These are phyloP conservation scores for Thecophora atra DNA, from an alignment of 2,888 invertebrate species.

Conservation along the genomic window DNA sequence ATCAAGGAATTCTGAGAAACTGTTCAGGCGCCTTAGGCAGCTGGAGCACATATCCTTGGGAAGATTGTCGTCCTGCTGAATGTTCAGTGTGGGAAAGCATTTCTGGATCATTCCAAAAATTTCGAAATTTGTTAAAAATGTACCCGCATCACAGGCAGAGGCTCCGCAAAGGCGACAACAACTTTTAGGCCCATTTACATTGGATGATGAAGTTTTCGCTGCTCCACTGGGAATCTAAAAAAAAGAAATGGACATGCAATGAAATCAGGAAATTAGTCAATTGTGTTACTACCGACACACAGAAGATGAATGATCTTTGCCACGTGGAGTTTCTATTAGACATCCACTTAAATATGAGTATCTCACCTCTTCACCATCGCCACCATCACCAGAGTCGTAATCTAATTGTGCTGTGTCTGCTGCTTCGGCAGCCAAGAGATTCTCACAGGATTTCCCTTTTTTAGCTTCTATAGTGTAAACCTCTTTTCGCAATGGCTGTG, in stretches of 20 bases:
- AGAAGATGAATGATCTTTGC: no score
- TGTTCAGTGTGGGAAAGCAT: conserved; percentile 64
- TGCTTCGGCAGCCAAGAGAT: conserved; percentile 8
- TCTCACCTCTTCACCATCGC: conserved; percentile 20
- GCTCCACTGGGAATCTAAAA: not conserved
- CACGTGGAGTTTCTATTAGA: no score
- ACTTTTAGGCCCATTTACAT: conserved; percentile 44
- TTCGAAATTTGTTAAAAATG: conserved; percentile 62
- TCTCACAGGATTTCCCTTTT: not conserved
- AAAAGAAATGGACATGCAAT: not conserved
- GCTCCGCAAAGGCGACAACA: conserved; percentile 62
- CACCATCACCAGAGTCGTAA: conserved; percentile 8
- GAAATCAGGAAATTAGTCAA: no score
- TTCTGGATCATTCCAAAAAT: conserved; percentile 63
- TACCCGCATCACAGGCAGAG: conserved; percentile 51
- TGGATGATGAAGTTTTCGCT: not conserved
- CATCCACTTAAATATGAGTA: no score
- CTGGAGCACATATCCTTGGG: conserved; percentile 61
- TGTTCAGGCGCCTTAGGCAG: conserved; percentile 57
- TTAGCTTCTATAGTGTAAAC: not conserved
- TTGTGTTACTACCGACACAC: no score
- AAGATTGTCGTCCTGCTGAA: conserved; percentile 60
- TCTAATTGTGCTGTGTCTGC: conserved; percentile 1
- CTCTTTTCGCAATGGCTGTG: not conserved
- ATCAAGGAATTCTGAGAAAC: conserved; percentile 62